Evolutionary conservation across 2,113 vertebrate species (phyloP), one percentile per base, ranked within the genome.

Genomic region (Urocynchramus pylzowi): DNA sequence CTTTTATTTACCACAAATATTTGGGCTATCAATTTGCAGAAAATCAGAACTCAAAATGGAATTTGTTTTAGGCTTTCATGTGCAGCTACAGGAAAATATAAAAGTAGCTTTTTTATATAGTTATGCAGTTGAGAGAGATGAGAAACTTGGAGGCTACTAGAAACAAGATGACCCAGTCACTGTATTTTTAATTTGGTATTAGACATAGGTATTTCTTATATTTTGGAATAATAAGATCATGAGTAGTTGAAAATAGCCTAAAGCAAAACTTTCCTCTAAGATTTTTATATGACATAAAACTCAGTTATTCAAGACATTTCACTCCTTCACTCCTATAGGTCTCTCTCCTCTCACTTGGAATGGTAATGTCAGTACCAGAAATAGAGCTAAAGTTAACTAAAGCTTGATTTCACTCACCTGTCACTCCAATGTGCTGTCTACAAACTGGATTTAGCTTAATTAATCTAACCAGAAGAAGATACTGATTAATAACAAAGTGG

Each of bases 151-250:
- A 71, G 15, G 19, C 10, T 76, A 28, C 10, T 75, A 30, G 24
- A 85, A 30, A 44, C 4, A 35, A 52, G 26, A 70, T 23, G 19
- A 75, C 3, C 3, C 0, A 0, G 27, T 70, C 9, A 20, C 1
- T 44, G 10, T 14, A 44, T 59, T 64, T 64, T n/a, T 7, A 13
- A 41, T 65, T 87, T 53, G 4, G 13, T 61, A 75, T 74, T n/a
- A 63, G 11, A 86, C 68, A 49, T 11, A 57, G 1, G 3, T 20
- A 37, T 80, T 95, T 79, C 24, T 60, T 68, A 14, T 30, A 31
- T n/a, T 68, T 79, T 76, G 11, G 15, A 70, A 53, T 10, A 83
- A 13, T 73, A 49, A 83, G 15, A 50, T 35, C 5, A 20, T n/a
- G 8, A 19, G 6, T 35, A 69, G 52, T 20, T 84, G 13, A 45